Evolutionary conservation across 2,797 vertebrate genomes (phyloP), one percentile per base, ranked within the genome.

Genomic region (Dryobates pubescens): DNA sequence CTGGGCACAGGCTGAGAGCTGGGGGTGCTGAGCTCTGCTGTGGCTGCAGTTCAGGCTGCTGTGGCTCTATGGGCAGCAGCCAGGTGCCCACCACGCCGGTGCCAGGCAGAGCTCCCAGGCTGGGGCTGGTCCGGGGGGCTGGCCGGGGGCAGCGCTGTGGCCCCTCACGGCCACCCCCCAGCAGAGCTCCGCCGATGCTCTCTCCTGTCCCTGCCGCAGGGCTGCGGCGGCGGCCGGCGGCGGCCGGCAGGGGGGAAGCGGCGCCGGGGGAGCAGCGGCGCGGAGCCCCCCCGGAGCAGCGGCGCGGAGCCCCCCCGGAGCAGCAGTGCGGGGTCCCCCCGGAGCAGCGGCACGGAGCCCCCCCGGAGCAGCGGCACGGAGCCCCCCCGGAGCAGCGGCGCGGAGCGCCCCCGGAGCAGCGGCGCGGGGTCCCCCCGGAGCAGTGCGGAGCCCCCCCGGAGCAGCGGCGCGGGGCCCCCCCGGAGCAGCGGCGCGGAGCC

Each of bases 191-290:
- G 24, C 51, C 67, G 22, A 71, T 19, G 13, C n/a, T 77, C 94
- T 92, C 45, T 83, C 24, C 43, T 92, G 75, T 79, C 65, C 77
- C 6, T 61, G 34, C 29, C 97, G 95, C 97, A 95, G 97, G 94
- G 57, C 12, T 67, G 82, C 95, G 97, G 85, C 86, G 3, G 86
- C 95, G 97, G 32, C n/a, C n/a, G 75, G 88, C 95, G 71, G 76
- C 51, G 5, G 14, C 88, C 30, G 85, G 96, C 17, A 96, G 29
- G 65, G 97, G 98, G 77, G 96, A 96, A 77, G 86, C 89, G 93
- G 96, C 98, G 32, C 94, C 98, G 95, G 98, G 98, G 65, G 98
- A 99, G 63, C 98, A 99, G 0, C 96, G 98, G 27, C 99, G 98
- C 11, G 98, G 98, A 0, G 97, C 97, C 47, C 95, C 99, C 65